Conservation (phyloP, 1,140 invertebrate genomes). For the Triops cancriformis region DNA sequence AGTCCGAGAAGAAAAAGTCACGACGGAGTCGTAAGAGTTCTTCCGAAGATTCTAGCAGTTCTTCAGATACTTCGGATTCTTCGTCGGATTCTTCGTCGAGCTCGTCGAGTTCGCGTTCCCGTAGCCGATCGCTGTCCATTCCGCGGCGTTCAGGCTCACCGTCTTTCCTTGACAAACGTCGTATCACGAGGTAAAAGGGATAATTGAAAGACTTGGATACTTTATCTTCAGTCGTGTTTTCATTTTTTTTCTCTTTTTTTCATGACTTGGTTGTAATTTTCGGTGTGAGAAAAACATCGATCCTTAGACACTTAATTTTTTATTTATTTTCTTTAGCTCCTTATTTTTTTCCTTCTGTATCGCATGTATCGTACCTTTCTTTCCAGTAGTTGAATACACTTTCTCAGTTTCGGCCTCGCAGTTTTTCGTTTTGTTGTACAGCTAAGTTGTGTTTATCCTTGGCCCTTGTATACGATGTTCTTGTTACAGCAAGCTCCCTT, state of each 20-base stretch:
- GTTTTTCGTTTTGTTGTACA: neutral
- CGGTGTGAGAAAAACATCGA: conserved; percentile 26
- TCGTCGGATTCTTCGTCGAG: conserved; percentile 25
- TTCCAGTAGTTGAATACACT: conserved; percentile 8
- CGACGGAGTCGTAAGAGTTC: conserved; percentile 9
- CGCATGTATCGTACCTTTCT: neutral
- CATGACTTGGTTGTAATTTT: conserved; percentile 26
- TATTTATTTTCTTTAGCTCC: conserved; percentile 28
- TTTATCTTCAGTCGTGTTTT: neutral
- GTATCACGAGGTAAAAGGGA: conserved; percentile 73
- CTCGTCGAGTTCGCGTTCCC: neutral
- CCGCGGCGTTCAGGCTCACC: conserved; percentile 78
- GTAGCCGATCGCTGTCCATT: conserved; percentile 73
- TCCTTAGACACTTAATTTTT: conserved; percentile 27
- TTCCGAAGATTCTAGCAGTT: conserved; percentile 16
- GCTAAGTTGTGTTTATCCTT: conserved; percentile 20
- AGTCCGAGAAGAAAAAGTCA: neutral
- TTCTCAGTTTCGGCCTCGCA: conserved; percentile 6
- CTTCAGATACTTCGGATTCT: conserved; percentile 20
- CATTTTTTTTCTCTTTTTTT: conserved; percentile 20
- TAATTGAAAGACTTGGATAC: neutral
- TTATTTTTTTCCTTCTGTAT: conserved; percentile 21
- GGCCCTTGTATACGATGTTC: conserved; percentile 15
- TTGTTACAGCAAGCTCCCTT: conserved; percentile 13
- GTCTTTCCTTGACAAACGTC: conserved; percentile 75